These are phyloP conservation scores for Aptenodytes patagonicus DNA, from an alignment of 2,113 vertebrate genomes.

Conservation along the genomic window DNA sequence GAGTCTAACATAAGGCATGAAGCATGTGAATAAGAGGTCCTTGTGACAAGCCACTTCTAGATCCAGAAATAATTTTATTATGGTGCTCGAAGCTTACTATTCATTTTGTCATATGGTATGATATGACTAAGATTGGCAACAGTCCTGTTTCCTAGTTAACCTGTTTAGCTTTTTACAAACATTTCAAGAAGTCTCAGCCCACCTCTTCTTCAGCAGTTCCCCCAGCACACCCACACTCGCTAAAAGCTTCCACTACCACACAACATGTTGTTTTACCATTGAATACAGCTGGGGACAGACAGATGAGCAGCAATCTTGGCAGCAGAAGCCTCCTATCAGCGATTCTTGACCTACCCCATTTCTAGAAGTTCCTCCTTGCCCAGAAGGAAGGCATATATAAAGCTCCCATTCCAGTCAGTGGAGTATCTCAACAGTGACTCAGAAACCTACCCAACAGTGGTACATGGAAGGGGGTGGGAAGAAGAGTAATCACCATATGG, in stretches of 20 bases:
- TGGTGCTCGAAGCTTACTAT: neutral
- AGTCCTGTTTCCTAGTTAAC: neutral
- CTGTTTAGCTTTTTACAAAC: neutral
- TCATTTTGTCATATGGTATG: neutral
- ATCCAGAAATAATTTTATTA: neutral
- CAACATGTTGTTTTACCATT: neutral
- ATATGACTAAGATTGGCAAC: neutral
- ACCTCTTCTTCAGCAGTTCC: neutral
- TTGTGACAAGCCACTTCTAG: neutral
- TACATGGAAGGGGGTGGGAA: neutral
- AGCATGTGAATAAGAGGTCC: neutral
- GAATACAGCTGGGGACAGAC: neutral
- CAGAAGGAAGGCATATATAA: neutral
- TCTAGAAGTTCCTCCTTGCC: neutral
- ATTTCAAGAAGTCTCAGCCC: neutral
- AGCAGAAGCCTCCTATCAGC: neutral
- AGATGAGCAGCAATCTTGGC: neutral
- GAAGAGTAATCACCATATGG: neutral
- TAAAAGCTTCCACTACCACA: neutral
- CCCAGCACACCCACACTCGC: neutral
- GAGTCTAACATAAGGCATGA: neutral
- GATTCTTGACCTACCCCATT: neutral
- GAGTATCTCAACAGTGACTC: neutral
- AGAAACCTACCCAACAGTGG: neutral
- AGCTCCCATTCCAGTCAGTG: neutral